Evolutionary conservation across 2,888 invertebrate species (phyloP), one percentile per base, ranked within the genome.

Genomic region (Gymnoscelis rufifasciata): DNA sequence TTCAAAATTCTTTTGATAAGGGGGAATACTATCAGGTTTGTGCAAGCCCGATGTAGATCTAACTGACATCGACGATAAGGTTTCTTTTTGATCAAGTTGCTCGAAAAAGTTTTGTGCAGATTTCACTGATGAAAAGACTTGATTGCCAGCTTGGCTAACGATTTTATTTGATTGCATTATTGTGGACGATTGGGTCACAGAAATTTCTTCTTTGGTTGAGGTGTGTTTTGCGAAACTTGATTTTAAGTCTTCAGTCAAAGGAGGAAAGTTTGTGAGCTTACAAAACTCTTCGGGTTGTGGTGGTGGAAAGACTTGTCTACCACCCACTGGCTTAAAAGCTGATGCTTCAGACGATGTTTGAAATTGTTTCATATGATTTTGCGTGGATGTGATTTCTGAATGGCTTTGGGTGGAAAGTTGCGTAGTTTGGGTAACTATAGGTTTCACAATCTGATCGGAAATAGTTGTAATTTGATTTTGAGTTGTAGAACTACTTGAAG

Each of bases 1-100:
- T 51, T 91, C 90, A 69, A 92, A 86, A 68, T 91, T 90, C 70
- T 90, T 89, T 76, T 93, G 92, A 68, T 92, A 92, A 45, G 90
- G 80, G 6, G 92, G 92, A 65, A 93, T 89, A 64, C 79, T 83
- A 58, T 91, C 91, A 11, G 92, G 89, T 74, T 90, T 91, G 47
- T 91, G 91, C 54, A 92, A 79, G 46, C 90, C 90, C 43, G 90
- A 89, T 60, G 86, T 80, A 14, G 78, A 77, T 57, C 81, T 66
- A 11, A 75, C 74, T 28, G 80, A 72, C 31, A 71, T 64, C 24
- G 83, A 78, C 15, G 79, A 68, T 24, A 77, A 60, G 27, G 62
- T 63, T 64, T 88, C 86, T 56, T 71, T 76, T 69, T 81, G 77
- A 54, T 87, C 79, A 54, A 80, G 62, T 55, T 83, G 78, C 62